Conservation (phyloP, 2,888 invertebrate species). For the Calephelis perditalis region DNA sequence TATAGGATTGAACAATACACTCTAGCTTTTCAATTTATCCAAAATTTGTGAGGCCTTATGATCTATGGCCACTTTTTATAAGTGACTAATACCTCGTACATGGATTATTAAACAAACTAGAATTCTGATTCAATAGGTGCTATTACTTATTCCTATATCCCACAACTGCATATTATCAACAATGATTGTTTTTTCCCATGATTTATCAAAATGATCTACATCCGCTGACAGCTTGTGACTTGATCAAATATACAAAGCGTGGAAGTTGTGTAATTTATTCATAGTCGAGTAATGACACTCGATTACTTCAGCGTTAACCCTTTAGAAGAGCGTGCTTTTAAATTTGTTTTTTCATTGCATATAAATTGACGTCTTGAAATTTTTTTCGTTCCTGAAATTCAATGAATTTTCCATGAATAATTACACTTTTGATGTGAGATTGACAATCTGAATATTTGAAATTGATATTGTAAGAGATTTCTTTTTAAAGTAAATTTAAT, state of each 20-base stretch:
- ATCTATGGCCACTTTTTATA: too few species aligned
- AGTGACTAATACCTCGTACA: too few species aligned
- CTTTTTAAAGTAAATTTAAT: too few species aligned
- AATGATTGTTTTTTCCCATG: neutral
- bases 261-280: slow-evolving; percentile 64
- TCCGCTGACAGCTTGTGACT: slow-evolving; percentile 30
- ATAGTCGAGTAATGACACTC: slow-evolving; percentile 77
- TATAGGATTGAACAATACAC: too few species aligned
- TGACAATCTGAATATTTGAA: slow-evolving; percentile 4
- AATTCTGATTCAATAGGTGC: too few species aligned
- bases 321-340: slow-evolving; percentile 57
- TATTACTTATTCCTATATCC: too few species aligned
- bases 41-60: too few species aligned
- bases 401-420: slow-evolving; percentile 27
- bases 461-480: too few species aligned
- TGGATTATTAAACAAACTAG: too few species aligned
- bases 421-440: slow-evolving; percentile 18
- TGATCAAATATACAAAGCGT: slow-evolving; percentile 38
- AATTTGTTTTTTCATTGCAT: slow-evolving; percentile 55
- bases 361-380: slow-evolving; percentile 28
- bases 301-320: slow-evolving; percentile 73
- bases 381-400: slow-evolving; percentile 23
- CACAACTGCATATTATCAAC: too few species aligned
- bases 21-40: too few species aligned
- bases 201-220: neutral